A percentile compares a stretch with the other conserved stretches of the same genome.
These are phyloP conservation scores for Leucoraja erinaceus DNA, from an alignment of 2,113 vertebrate species.

Conservation along the genomic window DNA sequence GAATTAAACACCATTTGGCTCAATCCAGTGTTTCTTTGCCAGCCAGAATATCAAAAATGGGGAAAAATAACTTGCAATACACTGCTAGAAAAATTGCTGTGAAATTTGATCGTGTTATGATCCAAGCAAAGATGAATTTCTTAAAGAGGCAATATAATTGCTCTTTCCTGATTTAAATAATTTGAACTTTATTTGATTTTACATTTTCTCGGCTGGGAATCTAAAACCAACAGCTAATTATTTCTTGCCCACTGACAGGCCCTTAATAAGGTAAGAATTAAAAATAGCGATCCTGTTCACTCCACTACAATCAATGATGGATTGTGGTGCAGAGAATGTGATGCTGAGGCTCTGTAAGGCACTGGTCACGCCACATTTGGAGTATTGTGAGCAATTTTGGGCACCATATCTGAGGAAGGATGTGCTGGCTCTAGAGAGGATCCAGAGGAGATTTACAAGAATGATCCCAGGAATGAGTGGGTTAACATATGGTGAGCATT, in stretches of 20 bases:
- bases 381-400: no score
- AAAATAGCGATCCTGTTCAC: slow-evolving; percentile 42
- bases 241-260: neutral
- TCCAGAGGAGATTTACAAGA: no score
- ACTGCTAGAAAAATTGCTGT: neutral
- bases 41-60: no score
- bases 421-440: no score
- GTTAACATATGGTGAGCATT: no score
- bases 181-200: neutral
- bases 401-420: no score
- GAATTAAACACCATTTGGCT: neutral
- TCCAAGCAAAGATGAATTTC: neutral
- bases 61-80: neutral
- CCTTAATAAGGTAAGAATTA: slow-evolving; percentile 37
- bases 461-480: no score
- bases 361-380: no score
- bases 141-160: neutral
- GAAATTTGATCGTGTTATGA: neutral
- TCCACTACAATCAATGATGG: neutral
- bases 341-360: no score
- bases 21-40: neutral
- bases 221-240: neutral
- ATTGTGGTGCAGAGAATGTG: no score
- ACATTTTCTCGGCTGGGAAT: neutral
- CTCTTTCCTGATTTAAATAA: neutral